These are phyloP conservation scores for Dolichallabes microphthalmus DNA, from an alignment of 2,113 vertebrate species.

Conservation along the genomic window DNA sequence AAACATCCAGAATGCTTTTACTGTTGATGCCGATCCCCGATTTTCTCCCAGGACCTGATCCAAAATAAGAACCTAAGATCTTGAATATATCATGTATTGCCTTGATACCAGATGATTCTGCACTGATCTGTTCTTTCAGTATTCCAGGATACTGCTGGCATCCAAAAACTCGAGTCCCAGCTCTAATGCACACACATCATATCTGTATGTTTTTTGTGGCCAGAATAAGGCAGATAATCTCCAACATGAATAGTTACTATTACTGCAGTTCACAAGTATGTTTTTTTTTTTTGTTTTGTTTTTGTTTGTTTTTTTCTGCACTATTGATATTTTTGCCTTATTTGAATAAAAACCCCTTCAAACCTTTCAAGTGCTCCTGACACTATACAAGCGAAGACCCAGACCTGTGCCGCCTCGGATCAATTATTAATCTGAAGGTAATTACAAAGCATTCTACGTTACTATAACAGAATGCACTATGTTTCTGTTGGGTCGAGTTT, in stretches of 20 bases:
- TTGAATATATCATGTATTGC: constrained; percentile 12
- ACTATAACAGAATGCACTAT: background rate
- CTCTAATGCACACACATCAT: background rate
- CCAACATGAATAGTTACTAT: background rate
- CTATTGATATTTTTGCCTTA: background rate
- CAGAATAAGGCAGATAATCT: background rate
- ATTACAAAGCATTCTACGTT: background rate
- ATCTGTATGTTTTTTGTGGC: too few species aligned
- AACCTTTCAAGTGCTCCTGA: background rate
- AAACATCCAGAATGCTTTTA: background rate
- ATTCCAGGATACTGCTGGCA: background rate
- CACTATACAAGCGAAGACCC: background rate
- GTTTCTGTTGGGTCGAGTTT: background rate
- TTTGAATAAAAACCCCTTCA: background rate
- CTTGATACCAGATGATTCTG: background rate
- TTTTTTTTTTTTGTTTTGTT: too few species aligned
- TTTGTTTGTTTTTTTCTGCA: background rate
- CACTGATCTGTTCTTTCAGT: background rate
- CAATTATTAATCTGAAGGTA: background rate
- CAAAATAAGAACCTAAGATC: background rate
- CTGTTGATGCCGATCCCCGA: background rate
- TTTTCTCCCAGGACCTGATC: background rate
- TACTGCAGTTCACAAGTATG: background rate
- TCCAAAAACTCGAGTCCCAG: background rate
- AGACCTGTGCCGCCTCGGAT: background rate